Base-by-base conservation (phyloP, 37 sponge, comb jelly and placozoan genomes). In the Chondrilla cf. caribensis region DNA sequence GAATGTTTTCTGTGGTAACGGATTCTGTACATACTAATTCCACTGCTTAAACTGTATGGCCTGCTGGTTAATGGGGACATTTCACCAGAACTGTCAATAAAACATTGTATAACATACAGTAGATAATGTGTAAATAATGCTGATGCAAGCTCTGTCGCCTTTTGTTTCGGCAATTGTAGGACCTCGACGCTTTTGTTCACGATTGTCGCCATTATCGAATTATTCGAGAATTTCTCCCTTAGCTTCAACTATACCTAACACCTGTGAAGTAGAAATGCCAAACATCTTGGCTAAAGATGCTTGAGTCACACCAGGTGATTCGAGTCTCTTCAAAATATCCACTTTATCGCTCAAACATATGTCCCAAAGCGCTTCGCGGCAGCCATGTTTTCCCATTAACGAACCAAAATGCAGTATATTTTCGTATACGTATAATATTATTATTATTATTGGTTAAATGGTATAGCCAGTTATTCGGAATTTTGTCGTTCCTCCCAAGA, bases 121-220 rank as follows among this genome's bases (percentile, higher is more conserved):
- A n/a, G n/a, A n/a, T n/a, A n/a, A n/a, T n/a, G n/a, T n/a, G n/a
- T n/a, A n/a, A n/a, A n/a, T n/a, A n/a, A n/a, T n/a, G 31, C 60
- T 18, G 36, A n/a, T 29, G 80, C 80, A 28, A 58, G 26, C 58
- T 55, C 59, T 29, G 58, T 58, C n/a, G 80, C 80, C 60, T 79
- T 79, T 31, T 79, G 76, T 18, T 73, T 36, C 40, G 37, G 37
- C 21, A 73, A 21, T 36, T 9, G 31, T n/a, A 36, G 38, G 29
- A 38, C 39, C 37, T 11, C 11, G 76, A 14, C 76, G 39, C 37
- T 73, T 73, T 22, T 17, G 11, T 54, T 11, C 17, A 54, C 57
- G 57, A 54, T 54, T 54, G 57, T 11, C 57, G 17, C 57, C 57
- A 11, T 11, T 54, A 18, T 54, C 17, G 57, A 54, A 54, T 18